Conservation (phyloP, 2,888 invertebrate genomes). For the Trisateles emortualis region DNA sequence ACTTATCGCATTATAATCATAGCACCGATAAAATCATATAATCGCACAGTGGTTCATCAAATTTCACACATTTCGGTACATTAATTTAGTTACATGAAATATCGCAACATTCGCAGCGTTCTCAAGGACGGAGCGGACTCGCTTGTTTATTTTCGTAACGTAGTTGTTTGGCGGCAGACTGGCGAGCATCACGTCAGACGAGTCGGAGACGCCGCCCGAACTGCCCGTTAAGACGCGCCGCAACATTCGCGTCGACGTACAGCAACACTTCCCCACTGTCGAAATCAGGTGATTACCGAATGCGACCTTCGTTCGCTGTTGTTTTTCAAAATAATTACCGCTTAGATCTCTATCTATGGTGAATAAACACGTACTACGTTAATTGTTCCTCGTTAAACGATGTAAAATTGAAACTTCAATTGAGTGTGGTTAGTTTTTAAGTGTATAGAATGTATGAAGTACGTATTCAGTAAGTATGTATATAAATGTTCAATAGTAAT, state of each 20-base stretch:
- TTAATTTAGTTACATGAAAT: conserved; percentile 33
- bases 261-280: conserved; percentile 79
- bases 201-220: conserved; percentile 87
- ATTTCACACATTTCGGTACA: conserved; percentile 29
- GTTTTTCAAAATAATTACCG: conserved; percentile 3
- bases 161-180: conserved; percentile 55
- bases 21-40: conserved; percentile 26
- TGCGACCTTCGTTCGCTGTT: conserved; percentile 21
- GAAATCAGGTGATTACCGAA: conserved; percentile 70
- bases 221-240: conserved; percentile 87
- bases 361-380: background rate
- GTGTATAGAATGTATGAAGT: no score
- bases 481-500: background rate
- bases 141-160: conserved; percentile 41
- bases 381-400: no score
- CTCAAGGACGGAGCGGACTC: conserved; percentile 29
- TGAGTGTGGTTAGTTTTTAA: no score
- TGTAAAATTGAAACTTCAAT: no score
- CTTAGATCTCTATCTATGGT: conserved; percentile 12
- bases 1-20: conserved; percentile 3
- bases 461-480: background rate
- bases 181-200: conserved; percentile 81
- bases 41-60: conserved; percentile 15
- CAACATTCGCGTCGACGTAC: conserved; percentile 79
- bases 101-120: conserved; percentile 27